Evolutionary conservation across 1,140 invertebrate species (phyloP).

Genomic region (Asobara japonica): DNA sequence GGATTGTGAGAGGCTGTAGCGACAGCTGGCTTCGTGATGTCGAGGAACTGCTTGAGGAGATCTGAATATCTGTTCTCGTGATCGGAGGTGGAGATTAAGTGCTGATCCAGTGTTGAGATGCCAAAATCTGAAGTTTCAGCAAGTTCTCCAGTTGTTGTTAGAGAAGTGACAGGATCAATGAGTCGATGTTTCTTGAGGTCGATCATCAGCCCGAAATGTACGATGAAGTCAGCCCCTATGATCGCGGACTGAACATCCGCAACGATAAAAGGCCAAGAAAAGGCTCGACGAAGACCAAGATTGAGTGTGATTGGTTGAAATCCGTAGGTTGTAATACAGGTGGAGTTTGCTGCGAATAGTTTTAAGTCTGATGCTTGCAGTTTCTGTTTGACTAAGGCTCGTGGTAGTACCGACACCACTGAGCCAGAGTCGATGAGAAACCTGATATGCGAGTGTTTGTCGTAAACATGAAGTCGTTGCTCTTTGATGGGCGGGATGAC

Average conservation of each 20-base stretch:
- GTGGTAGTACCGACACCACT: slow-evolving; percentile 17
- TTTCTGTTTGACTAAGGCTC: slow-evolving; percentile 1
- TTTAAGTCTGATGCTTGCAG: slow-evolving; percentile 18
- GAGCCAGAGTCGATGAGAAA: slow-evolving; percentile 32
- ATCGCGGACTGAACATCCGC: slow-evolving; percentile 53
- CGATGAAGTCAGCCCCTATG: slow-evolving; percentile 57
- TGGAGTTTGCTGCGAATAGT: slow-evolving; percentile 40
- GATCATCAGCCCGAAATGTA: slow-evolving; percentile 46
- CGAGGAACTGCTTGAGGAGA: background rate
- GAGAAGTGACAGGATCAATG: slow-evolving; percentile 42
- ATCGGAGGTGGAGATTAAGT: background rate
- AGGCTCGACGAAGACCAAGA: slow-evolving; percentile 45
- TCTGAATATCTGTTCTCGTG: background rate
- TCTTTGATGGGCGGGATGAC: background rate
- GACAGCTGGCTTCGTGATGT: slow-evolving; percentile 4
- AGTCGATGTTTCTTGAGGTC: slow-evolving; percentile 44
- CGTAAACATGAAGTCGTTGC: slow-evolving; percentile 17
- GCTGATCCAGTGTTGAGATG: slow-evolving; percentile 19
- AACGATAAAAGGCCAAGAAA: slow-evolving; percentile 54
- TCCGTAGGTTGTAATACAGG: slow-evolving; percentile 51
- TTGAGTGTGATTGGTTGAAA: slow-evolving; percentile 41
- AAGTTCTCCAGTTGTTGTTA: background rate
- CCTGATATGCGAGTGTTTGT: background rate
- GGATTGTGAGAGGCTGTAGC: background rate
- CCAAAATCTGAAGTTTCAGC: background rate